Conservation (phyloP, 2,797 vertebrate species). For the Spatula versicolor region DNA sequence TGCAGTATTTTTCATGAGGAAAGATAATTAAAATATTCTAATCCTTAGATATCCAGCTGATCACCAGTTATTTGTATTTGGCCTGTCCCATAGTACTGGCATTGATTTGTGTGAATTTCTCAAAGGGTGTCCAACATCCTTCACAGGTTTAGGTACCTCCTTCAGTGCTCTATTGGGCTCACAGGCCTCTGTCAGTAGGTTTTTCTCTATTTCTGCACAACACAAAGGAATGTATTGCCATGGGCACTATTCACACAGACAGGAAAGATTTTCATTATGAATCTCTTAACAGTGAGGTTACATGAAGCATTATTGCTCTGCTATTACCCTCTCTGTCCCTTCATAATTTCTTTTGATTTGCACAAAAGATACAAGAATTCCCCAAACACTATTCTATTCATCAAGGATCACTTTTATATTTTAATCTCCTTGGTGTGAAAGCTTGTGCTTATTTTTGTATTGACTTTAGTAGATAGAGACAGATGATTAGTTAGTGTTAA, state of each 20-base stretch:
- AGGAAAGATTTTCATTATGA: constrained; percentile 31
- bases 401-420: constrained; percentile 1
- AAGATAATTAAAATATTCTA: not conserved
- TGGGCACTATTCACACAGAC: not conserved
- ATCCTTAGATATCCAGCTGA: not conserved
- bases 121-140: not conserved
- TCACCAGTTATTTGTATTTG: not conserved
- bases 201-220: not conserved
- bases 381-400: not conserved
- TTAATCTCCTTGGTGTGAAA: not conserved
- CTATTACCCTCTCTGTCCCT: constrained; percentile 7
- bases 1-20: not conserved
- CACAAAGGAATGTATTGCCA: constrained; percentile 1
- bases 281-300: not conserved
- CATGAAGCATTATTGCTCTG: not conserved
- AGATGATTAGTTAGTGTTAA: not conserved
- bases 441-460: constrained; percentile 6
- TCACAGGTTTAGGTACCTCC: not conserved
- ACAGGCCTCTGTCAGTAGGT: not conserved
- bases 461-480: not conserved
- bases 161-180: not conserved
- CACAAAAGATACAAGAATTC: not conserved
- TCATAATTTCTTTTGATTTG: constrained; percentile 5
- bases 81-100: not conserved
- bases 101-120: not conserved